These are phyloP conservation scores for Ceyx melanurus DNA, from an alignment of 2,113 vertebrate species.

Conservation along the genomic window DNA sequence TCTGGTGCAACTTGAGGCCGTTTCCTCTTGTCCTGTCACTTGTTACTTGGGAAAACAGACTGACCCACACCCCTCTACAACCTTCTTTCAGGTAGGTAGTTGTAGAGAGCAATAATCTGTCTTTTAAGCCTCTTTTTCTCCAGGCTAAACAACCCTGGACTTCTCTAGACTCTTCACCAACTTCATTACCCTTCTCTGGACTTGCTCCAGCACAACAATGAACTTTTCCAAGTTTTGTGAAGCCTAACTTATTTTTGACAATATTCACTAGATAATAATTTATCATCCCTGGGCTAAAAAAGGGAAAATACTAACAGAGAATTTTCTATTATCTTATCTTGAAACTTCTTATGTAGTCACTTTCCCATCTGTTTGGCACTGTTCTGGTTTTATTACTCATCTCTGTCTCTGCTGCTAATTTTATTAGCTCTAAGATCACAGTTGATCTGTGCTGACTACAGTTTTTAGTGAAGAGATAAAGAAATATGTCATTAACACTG, in stretches of 20 bases:
- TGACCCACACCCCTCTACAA: no score
- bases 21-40: neutral
- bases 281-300: neutral
- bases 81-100: neutral
- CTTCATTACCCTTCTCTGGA: neutral
- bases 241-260: neutral
- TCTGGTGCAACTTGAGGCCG: neutral
- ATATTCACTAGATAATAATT: neutral
- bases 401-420: neutral
- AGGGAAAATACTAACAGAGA: neutral
- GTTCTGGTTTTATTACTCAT: neutral
- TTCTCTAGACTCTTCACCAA: neutral
- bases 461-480: neutral
- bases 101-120: neutral
- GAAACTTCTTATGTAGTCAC: neutral
- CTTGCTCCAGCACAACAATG: no score
- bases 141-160: neutral
- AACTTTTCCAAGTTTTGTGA: neutral
- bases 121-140: neutral
- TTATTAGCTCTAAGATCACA: neutral
- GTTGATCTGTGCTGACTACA: neutral
- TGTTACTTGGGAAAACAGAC: neutral
- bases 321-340: neutral
- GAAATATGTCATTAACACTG: neutral
- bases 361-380: neutral